Conservation (phyloP, 2,113 vertebrate genomes). For the Orcinus orca region DNA sequence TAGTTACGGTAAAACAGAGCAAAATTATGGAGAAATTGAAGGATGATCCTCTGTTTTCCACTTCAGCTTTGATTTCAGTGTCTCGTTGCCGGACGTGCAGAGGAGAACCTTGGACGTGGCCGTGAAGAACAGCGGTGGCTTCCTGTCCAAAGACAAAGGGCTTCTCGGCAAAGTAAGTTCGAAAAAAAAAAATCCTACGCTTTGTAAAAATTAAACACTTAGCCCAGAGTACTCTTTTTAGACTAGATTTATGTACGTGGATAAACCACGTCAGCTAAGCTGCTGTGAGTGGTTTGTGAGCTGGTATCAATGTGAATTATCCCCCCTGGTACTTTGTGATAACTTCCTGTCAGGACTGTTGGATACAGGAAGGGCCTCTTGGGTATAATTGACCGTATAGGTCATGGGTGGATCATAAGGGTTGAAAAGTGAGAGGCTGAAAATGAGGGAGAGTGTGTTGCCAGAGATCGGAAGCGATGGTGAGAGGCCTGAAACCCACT, state of each 20-base stretch:
- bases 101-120: slow-evolving; percentile 94
- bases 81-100: slow-evolving; percentile 91
- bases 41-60: background rate
- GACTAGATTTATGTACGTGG: accelerated
- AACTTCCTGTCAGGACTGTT: background rate
- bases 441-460: too few species aligned
- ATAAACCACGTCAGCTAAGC: accelerated
- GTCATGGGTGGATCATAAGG: background rate
- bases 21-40: background rate
- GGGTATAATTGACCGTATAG: accelerated
- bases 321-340: background rate
- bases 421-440: background rate
- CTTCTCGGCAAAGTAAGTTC: slow-evolving; percentile 94
- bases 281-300: accelerated
- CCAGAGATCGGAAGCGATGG: background rate
- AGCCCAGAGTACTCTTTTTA: background rate
- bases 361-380: background rate
- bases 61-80: slow-evolving; percentile 94
- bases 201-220: background rate
- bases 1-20: background rate
- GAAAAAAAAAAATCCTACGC: background rate
- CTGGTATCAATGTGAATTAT: accelerated
- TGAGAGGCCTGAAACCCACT: background rate
- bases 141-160: slow-evolving; percentile 96
- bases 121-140: slow-evolving; percentile 95